phyloP scores from a whole-genome alignment of 2,888 invertebrate species.

The Ectropis crepuscularia region DNA sequence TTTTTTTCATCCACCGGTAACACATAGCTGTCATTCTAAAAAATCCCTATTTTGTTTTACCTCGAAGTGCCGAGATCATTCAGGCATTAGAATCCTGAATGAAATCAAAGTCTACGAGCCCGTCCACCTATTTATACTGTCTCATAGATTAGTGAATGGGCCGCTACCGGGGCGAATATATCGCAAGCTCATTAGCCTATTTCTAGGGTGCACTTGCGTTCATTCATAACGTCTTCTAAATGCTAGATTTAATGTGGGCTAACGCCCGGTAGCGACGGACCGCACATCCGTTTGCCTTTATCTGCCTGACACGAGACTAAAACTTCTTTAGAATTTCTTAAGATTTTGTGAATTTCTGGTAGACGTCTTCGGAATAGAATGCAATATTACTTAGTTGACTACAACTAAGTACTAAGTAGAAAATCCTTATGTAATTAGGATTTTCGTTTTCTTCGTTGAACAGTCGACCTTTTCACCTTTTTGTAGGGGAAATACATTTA shows the following conservation, averaged over 20 bases:
- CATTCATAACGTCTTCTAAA: conserved; percentile 59
- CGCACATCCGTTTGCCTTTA: too few relatives aligned
- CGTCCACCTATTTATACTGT: conserved; percentile 1
- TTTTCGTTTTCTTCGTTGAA: too few relatives aligned
- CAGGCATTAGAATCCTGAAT: conserved; percentile 16
- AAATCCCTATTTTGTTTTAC: too few relatives aligned
- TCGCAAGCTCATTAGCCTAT: conserved; percentile 58
- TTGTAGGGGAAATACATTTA: too few relatives aligned
- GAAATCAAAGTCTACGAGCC: not conserved
- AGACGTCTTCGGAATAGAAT: not conserved
- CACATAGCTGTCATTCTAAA: too few relatives aligned
- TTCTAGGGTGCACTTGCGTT: conserved; percentile 62
- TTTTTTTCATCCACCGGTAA: too few relatives aligned
- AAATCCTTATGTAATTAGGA: not conserved
- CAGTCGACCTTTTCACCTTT: too few relatives aligned
- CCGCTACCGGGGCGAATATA: conserved; percentile 54
- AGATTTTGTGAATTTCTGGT: not conserved
- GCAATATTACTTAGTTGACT: not conserved
- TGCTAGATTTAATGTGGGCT: conserved; percentile 32
- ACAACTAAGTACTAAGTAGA: too few relatives aligned
- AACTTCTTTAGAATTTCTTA: too few relatives aligned
- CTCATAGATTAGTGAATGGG: conserved; percentile 23
- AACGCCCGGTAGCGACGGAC: conserved; percentile 6
- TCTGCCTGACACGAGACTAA: too few relatives aligned
- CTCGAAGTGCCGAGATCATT: not conserved